Evolutionary conservation across 1,140 invertebrate species (phyloP).

Genomic region (Callitettix versicolor): DNA sequence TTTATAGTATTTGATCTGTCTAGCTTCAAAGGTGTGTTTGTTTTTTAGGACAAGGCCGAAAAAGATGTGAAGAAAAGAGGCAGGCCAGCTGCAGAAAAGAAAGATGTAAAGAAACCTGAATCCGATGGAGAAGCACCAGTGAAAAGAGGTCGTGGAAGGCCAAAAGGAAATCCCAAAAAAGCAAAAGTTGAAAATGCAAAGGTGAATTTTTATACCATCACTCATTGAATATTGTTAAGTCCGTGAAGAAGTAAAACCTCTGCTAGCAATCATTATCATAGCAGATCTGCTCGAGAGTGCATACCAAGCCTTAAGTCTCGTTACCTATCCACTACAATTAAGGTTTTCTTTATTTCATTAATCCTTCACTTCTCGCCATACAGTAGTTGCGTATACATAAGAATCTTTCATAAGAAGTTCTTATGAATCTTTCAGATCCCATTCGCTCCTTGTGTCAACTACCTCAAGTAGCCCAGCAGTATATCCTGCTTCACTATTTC

Average conservation of each 20-base stretch:
- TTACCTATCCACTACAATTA: not conserved
- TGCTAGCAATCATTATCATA: not conserved
- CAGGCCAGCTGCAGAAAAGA: conserved; percentile 14
- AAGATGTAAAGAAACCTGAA: conserved; percentile 14
- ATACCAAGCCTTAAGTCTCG: not conserved
- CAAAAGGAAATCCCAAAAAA: conserved; percentile 22
- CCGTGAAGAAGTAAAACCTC: not conserved
- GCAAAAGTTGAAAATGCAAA: conserved; percentile 17
- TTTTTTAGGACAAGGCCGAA: not conserved
- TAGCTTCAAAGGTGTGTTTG: not conserved
- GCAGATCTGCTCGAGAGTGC: not conserved
- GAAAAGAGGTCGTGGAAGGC: conserved; percentile 22
- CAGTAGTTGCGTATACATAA: no score
- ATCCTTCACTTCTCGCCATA: no score
- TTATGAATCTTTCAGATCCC: no score
- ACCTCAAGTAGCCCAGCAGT: no score
- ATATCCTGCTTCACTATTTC: no score
- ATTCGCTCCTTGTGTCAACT: no score
- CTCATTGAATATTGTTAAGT: not conserved
- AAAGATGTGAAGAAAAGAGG: conserved; percentile 16
- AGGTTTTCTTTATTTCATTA: no score
- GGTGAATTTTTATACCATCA: conserved; percentile 5
- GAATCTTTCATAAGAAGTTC: no score
- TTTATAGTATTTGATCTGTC: not conserved
- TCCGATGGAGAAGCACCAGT: conserved; percentile 15